Percentiles rank a stretch among this genome's conserved stretches.
These are phyloP conservation scores for Adoxophyes honmai DNA, from an alignment of 1,140 invertebrate species.

Conservation along the genomic window DNA sequence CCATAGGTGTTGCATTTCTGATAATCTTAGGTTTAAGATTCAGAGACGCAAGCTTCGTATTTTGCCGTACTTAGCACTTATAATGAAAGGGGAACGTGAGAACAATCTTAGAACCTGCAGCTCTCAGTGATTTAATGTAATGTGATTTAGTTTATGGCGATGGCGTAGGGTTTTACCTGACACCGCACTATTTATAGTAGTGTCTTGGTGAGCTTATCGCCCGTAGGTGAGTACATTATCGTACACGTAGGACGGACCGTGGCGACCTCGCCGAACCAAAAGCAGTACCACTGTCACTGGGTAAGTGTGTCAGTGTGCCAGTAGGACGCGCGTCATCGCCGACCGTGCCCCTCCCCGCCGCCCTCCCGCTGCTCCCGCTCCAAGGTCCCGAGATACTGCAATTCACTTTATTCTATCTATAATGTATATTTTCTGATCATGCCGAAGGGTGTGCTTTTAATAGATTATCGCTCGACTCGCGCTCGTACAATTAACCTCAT, in stretches of 20 bases:
- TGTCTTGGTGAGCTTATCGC: conserved; percentile 22
- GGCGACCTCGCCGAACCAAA: conserved; percentile 67
- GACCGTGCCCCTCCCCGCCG: conserved; percentile 47
- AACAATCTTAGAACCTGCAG: too few relatives aligned
- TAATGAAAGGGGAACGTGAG: background rate
- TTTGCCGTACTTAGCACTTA: background rate
- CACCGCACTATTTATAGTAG: background rate
- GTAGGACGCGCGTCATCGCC: conserved; percentile 70
- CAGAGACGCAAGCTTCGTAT: background rate
- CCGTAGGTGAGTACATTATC: conserved; percentile 30
- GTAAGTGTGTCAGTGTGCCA: conserved; percentile 74
- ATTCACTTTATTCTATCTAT: conserved; percentile 49
- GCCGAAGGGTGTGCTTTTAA: conserved; percentile 20
- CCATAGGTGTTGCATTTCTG: background rate
- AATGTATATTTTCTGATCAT: conserved; percentile 45
- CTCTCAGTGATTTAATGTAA: background rate
- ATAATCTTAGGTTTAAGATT: background rate
- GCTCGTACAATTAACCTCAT: too few relatives aligned
- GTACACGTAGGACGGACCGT: conserved; percentile 58
- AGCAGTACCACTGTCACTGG: conserved; percentile 74
- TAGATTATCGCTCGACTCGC: too few relatives aligned
- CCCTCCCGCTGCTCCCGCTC: conserved; percentile 33
- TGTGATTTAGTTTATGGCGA: background rate
- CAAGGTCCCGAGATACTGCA: conserved; percentile 67
- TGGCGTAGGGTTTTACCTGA: background rate